phyloP scores from a whole-genome alignment of 2,888 invertebrate species.

The Mycalesis mineus region DNA sequence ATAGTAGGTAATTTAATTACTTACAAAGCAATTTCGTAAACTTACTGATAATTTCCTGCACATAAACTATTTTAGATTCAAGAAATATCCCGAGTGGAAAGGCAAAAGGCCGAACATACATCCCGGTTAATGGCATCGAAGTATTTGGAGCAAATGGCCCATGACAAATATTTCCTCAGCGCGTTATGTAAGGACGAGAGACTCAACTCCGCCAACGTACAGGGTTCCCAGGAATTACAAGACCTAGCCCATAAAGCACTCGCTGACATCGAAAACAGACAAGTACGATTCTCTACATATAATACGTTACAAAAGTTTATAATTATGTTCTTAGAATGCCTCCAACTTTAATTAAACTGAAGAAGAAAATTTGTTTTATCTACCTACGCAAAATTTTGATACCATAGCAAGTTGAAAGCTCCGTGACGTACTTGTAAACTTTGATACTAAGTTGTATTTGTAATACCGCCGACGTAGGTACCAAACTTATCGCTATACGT shows the following conservation, averaged over 20 bases:
- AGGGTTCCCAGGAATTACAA: conserved; percentile 54
- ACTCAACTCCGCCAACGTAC: conserved; percentile 61
- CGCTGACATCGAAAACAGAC: conserved; percentile 60
- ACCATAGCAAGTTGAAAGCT: no score
- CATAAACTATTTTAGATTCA: conserved; percentile 42
- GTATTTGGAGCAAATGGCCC: conserved; percentile 71
- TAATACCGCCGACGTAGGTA: no score
- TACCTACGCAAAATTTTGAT: no score
- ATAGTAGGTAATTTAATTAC: not conserved
- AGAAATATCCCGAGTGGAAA: conserved; percentile 62
- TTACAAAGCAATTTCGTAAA: not conserved
- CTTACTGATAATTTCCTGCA: not conserved
- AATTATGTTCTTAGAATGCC: no score
- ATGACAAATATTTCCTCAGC: conserved; percentile 69
- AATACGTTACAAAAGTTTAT: not conserved
- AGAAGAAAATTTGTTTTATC: no score
- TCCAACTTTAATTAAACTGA: no score
- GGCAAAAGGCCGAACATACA: conserved; percentile 58
- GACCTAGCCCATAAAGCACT: conserved; percentile 59
- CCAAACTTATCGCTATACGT: no score
- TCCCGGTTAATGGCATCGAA: conserved; percentile 69
- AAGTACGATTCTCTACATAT: conserved; percentile 39
- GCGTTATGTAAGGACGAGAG: conserved; percentile 63
- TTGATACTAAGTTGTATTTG: no score
- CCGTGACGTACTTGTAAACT: no score